These are phyloP conservation scores for Aselliscus stoliczkanus DNA, from an alignment of 2,797 vertebrate genomes.

Conservation along the genomic window DNA sequence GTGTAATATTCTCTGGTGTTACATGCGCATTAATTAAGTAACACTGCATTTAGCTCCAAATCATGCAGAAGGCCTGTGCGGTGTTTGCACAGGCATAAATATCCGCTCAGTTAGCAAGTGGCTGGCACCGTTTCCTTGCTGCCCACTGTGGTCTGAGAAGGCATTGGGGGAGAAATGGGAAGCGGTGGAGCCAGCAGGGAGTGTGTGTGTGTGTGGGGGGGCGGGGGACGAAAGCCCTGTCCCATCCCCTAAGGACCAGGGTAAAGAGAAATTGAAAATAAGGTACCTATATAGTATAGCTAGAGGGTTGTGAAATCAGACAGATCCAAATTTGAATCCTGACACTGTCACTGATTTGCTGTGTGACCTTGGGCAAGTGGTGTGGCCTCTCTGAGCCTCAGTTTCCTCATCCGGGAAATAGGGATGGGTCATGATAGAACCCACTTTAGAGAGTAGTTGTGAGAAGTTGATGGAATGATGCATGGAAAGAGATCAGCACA, in stretches of 20 bases:
- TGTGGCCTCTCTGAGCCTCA: neutral
- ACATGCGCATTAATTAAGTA: conserved; percentile 90
- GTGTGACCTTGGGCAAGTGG: neutral
- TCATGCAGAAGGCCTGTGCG: conserved; percentile 88
- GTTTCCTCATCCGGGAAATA: neutral
- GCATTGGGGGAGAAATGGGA: neutral
- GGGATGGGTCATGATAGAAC: too few species aligned
- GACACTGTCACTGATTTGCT: neutral
- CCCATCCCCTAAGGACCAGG: neutral
- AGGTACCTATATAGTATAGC: fast-evolving
- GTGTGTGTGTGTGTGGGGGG: fast-evolving
- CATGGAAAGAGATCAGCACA: fast-evolving
- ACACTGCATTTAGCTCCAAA: conserved; percentile 93
- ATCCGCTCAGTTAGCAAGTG: conserved; percentile 86
- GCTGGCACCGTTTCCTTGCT: conserved; percentile 55
- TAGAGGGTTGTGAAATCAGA: neutral
- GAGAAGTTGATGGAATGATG: fast-evolving
- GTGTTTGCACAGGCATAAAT: conserved; percentile 88
- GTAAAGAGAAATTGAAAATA: neutral
- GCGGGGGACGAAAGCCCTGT: too few species aligned
- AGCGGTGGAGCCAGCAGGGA: fast-evolving
- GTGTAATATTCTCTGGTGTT: conserved; percentile 87
- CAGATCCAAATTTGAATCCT: neutral
- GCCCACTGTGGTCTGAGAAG: neutral
- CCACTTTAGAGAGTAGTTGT: fast-evolving